A percentile compares a stretch with the other conserved stretches of the same genome.
Conservation (phyloP, 2,797 vertebrate genomes). For the Sebastes melanostomus region DNA sequence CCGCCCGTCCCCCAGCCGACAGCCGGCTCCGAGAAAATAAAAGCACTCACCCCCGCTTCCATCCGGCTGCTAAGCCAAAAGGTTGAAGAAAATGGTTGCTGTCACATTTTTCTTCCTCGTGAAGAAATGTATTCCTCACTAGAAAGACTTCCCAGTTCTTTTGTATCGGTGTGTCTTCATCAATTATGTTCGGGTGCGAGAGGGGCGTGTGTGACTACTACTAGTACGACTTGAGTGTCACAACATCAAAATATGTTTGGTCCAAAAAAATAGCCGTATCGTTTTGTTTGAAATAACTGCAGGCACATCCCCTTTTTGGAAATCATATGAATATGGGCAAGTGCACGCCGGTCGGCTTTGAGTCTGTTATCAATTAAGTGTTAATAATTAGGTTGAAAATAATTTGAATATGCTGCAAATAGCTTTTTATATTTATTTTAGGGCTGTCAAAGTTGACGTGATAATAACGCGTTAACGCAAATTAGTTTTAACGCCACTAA, state of each 20-base stretch:
- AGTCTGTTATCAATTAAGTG: background rate
- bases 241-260: no score
- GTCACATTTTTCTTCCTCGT: conserved; percentile 1
- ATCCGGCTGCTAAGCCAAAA: conserved; percentile 44
- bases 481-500: rapidly evolving
- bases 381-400: background rate
- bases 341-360: background rate
- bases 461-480: no score
- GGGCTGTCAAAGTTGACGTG: no score
- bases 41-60: conserved; percentile 29
- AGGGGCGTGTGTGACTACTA: background rate
- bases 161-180: background rate
- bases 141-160: background rate
- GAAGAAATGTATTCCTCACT: background rate
- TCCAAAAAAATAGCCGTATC: rapidly evolving
- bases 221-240: rapidly evolving
- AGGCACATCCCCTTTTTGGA: no score
- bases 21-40: conserved; percentile 42
- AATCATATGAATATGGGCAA: background rate
- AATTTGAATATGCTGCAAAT: background rate
- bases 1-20: conserved; percentile 8
- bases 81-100: conserved; percentile 31
- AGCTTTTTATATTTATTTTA: no score
- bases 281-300: no score
- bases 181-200: background rate